Conservation (phyloP, 2,888 invertebrate species). For the Brachycybe producta region DNA sequence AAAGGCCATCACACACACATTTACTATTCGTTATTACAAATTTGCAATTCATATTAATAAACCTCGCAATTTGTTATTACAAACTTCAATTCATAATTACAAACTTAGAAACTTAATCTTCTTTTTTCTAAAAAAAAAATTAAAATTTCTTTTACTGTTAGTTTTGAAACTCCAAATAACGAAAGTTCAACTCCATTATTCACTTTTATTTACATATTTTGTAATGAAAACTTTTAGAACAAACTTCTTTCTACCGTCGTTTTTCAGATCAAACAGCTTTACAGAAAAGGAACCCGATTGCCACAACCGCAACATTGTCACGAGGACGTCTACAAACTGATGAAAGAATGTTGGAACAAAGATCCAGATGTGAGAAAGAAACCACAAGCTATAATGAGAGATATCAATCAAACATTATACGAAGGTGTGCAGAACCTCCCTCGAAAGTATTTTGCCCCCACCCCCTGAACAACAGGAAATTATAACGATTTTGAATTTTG, state of each 20-base stretch:
- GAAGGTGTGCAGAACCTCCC: slow-evolving; percentile 40
- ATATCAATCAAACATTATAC: slow-evolving; percentile 64
- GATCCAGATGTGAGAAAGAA: slow-evolving; percentile 53
- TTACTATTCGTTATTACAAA: too few relatives aligned
- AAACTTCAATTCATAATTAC: too few relatives aligned
- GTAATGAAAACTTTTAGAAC: too few relatives aligned
- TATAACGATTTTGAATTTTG: slow-evolving; percentile 10
- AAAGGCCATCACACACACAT: too few relatives aligned
- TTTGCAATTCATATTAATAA: too few relatives aligned
- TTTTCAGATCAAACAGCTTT: slow-evolving; percentile 34
- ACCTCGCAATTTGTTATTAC: too few relatives aligned
- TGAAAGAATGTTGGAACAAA: slow-evolving; percentile 67
- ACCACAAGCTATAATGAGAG: slow-evolving; percentile 73
- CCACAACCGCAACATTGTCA: slow-evolving; percentile 58
- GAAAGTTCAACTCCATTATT: too few relatives aligned
- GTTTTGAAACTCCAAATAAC: not conserved
- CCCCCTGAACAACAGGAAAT: slow-evolving; percentile 5
- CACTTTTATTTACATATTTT: too few relatives aligned
- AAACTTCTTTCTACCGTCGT: slow-evolving; percentile 11
- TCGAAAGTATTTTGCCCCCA: not conserved
- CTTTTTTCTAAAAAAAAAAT: not conserved
- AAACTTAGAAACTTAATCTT: slow-evolving; percentile 10
- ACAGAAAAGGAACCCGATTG: slow-evolving; percentile 52
- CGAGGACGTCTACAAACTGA: slow-evolving; percentile 56
- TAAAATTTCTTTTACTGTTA: not conserved